Evolutionary conservation across 2,113 vertebrate species (phyloP).

Genomic region (Aix galericulata): DNA sequence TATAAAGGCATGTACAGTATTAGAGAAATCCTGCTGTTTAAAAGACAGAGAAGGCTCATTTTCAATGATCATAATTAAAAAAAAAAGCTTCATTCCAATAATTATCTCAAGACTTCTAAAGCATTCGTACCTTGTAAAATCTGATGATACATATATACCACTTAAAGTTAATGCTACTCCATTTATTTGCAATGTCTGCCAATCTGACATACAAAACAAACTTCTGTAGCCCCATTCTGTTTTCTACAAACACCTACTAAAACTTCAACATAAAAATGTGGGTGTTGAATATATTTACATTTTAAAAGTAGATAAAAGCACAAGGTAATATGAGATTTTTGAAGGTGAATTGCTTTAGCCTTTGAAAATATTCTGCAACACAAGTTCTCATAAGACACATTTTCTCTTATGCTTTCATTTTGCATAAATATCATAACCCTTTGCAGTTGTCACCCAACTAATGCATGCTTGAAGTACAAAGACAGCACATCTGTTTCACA

Average conservation of each 20-base stretch:
- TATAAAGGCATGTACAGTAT: constrained; percentile 73
- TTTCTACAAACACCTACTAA: neutral
- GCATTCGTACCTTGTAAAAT: constrained; percentile 16
- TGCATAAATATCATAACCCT: neutral
- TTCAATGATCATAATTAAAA: constrained; percentile 25
- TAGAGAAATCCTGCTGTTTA: constrained; percentile 66
- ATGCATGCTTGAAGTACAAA: neutral
- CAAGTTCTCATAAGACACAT: neutral
- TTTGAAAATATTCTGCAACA: neutral
- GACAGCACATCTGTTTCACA: neutral
- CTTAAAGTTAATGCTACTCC: neutral
- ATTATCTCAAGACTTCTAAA: constrained; percentile 42
- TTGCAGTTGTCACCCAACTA: neutral
- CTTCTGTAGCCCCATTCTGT: neutral
- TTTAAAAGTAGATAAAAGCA: neutral
- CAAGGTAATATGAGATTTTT: neutral
- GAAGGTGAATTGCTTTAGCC: neutral
- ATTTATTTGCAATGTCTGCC: neutral
- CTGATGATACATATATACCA: neutral
- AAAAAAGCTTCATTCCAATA: neutral
- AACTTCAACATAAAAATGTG: neutral
- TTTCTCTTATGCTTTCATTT: neutral
- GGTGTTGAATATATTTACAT: neutral
- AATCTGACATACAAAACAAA: neutral
- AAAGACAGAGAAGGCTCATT: constrained; percentile 37